Percentiles rank a stretch among this genome's conserved stretches.
phyloP scores from a whole-genome alignment of 2,797 vertebrate species.

The Mycteria americana region DNA sequence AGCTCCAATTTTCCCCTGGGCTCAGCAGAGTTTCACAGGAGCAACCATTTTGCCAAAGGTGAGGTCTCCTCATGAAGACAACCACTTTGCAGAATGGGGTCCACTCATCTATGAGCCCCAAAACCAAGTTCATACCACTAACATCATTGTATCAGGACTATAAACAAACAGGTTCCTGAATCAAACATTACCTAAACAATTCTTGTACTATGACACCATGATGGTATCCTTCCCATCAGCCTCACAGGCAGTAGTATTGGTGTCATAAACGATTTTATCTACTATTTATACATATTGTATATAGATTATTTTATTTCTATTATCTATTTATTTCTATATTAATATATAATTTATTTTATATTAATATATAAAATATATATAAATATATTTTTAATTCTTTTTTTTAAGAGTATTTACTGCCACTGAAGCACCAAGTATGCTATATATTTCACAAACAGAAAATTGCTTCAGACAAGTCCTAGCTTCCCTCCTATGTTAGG shows the following conservation, averaged over 20 bases:
- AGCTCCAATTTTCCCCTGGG: not conserved
- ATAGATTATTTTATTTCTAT: no score
- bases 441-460: not conserved
- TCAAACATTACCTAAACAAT: not conserved
- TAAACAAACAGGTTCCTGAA: not conserved
- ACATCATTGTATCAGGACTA: not conserved
- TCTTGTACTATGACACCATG: rapidly evolving
- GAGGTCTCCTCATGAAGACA: not conserved
- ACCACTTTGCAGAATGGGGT: not conserved
- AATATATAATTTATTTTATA: no score
- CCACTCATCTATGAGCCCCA: not conserved
- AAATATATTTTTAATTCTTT: no score
- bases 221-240: not conserved
- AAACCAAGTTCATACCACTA: not conserved
- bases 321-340: no score
- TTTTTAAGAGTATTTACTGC: not conserved
- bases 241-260: not conserved
- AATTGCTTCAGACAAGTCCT: not conserved
- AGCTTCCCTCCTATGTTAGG: not conserved
- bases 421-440: not conserved
- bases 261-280: not conserved
- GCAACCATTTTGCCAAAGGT: not conserved
- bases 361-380: no score
- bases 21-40: not conserved
- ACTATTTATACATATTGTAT: not conserved